Evolutionary conservation across 2,113 vertebrate genomes (phyloP).

Genomic region (Oceanodroma tethys): DNA sequence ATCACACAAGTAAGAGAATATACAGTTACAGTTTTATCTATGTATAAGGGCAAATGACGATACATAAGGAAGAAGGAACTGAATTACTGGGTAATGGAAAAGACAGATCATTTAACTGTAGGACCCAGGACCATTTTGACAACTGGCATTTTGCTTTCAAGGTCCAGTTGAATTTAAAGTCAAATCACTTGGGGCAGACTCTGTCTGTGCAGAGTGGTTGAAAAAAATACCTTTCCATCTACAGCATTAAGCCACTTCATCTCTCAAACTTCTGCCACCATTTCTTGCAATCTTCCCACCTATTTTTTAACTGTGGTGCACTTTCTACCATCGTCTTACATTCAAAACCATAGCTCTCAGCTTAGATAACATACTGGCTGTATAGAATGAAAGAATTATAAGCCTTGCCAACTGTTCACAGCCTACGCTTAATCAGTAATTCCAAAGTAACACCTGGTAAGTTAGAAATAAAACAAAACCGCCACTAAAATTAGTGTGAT

Average conservation of each 20-base stretch:
- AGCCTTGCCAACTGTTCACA: not conserved
- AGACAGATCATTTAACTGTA: not conserved
- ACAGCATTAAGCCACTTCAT: not conserved
- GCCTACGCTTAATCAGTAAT: not conserved
- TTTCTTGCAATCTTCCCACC: not conserved
- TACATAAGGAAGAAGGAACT: not conserved
- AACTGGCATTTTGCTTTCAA: not conserved
- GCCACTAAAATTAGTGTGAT: not conserved
- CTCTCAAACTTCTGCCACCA: not conserved
- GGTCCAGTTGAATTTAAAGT: not conserved
- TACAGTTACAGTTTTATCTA: no score
- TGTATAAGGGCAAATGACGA: not conserved
- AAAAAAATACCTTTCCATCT: not conserved
- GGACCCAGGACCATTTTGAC: not conserved
- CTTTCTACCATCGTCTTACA: not conserved
- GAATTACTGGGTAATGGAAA: not conserved
- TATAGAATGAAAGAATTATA: not conserved
- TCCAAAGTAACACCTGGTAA: not conserved
- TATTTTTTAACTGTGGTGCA: not conserved
- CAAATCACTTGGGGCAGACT: not conserved
- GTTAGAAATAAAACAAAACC: not conserved
- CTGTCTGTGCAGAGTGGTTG: not conserved
- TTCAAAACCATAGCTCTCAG: not conserved
- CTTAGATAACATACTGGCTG: not conserved
- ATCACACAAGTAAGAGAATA: not conserved